phyloP scores from a whole-genome alignment of 2,113 vertebrate genomes.

The Percina caprodes region DNA sequence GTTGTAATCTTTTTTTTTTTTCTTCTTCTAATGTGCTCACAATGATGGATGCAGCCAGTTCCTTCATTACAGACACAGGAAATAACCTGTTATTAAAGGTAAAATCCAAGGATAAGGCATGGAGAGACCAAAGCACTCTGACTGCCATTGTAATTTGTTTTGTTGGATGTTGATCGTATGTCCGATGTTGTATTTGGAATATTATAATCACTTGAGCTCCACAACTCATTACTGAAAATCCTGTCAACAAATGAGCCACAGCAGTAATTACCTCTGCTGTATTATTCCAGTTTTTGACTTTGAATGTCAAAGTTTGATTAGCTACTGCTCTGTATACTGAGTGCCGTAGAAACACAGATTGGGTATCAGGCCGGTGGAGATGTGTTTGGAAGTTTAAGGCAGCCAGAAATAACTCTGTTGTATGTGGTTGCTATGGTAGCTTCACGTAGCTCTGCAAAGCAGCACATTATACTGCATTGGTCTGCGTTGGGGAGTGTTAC shows the following conservation, averaged over 20 bases:
- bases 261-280: conserved; percentile 55
- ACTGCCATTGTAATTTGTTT: conserved; percentile 52
- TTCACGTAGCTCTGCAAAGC: conserved; percentile 55
- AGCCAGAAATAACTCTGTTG: conserved; percentile 73
- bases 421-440: conserved; percentile 72
- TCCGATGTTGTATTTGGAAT: conserved; percentile 58
- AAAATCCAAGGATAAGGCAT: conserved; percentile 18
- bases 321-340: conserved; percentile 25
- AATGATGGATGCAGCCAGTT: conserved; percentile 46
- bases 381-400: conserved; percentile 71
- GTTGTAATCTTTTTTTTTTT: conserved; percentile 49
- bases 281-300: conserved; percentile 39
- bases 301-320: conserved; percentile 63
- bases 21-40: conserved; percentile 30
- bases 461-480: conserved; percentile 31
- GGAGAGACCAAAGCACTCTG: conserved; percentile 2
- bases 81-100: conserved; percentile 40
- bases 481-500: conserved; percentile 21
- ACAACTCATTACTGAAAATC: conserved; percentile 60
- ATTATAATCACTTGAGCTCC: conserved; percentile 53
- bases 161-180: conserved; percentile 33
- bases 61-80: conserved; percentile 49
- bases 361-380: conserved; percentile 49
- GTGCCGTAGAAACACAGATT: conserved; percentile 27
- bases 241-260: conserved; percentile 64